Percentiles rank a stretch among this genome's conserved stretches.
phyloP scores from a whole-genome alignment of 2,888 invertebrate genomes.

The Electrophaes corylata region DNA sequence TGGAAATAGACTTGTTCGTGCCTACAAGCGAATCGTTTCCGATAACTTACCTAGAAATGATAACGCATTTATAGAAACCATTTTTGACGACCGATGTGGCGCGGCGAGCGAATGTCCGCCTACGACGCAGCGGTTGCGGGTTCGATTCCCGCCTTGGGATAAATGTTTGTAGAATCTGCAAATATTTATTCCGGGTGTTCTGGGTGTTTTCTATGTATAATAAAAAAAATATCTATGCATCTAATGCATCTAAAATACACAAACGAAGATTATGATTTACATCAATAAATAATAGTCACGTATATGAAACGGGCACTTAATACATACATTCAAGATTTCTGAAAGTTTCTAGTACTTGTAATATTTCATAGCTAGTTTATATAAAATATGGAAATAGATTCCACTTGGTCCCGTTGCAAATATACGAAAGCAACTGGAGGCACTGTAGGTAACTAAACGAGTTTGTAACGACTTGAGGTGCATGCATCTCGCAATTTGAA shows the following conservation, averaged over 20 bases:
- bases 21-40: slow-evolving; percentile 72
- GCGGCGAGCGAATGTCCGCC: too few relatives aligned
- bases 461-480: slow-evolving; percentile 65
- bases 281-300: too few relatives aligned
- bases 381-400: slow-evolving; percentile 26
- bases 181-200: too few relatives aligned
- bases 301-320: background rate
- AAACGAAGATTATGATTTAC: too few relatives aligned
- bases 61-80: slow-evolving; percentile 30
- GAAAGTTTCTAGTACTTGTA: slow-evolving; percentile 4
- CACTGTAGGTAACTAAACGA: slow-evolving; percentile 57
- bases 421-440: slow-evolving; percentile 44
- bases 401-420: slow-evolving; percentile 33
- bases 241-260: too few relatives aligned
- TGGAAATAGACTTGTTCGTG: slow-evolving; percentile 73
- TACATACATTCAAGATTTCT: slow-evolving; percentile 8
- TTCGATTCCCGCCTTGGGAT: too few relatives aligned
- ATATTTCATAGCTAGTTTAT: slow-evolving; percentile 17
- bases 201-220: too few relatives aligned
- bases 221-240: too few relatives aligned
- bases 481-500: slow-evolving; percentile 62
- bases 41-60: slow-evolving; percentile 63
- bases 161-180: too few relatives aligned
- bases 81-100: too few relatives aligned
- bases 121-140: too few relatives aligned